Evolutionary conservation across 2,113 vertebrate genomes (phyloP).

Genomic region (Saccopteryx leptura): DNA sequence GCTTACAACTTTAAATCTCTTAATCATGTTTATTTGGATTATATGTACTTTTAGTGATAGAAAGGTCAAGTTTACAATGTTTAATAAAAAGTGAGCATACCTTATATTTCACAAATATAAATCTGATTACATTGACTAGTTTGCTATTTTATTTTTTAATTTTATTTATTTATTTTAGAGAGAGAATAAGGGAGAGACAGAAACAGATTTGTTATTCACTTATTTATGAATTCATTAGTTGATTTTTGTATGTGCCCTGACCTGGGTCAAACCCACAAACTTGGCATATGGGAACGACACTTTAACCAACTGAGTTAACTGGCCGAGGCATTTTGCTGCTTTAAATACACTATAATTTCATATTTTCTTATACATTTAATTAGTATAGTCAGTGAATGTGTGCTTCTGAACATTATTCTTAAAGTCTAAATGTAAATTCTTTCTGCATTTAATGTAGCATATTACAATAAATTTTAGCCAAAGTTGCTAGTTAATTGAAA

Average conservation of each 20-base stretch:
- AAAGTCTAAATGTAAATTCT: background rate
- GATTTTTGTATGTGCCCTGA: too few species aligned
- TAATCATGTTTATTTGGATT: background rate
- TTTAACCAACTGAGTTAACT: too few species aligned
- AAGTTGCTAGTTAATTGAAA: background rate
- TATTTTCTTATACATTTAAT: background rate
- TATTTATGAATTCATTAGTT: too few species aligned
- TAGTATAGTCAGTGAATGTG: background rate
- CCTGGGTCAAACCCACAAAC: too few species aligned
- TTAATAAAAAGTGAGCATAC: background rate
- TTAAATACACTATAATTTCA: constrained; percentile 13
- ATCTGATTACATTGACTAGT: background rate
- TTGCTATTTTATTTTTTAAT: background rate
- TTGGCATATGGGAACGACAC: too few species aligned
- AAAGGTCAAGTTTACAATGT: background rate
- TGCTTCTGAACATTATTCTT: background rate
- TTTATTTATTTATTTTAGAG: too few species aligned
- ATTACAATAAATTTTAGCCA: constrained; percentile 1
- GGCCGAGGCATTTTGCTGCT: background rate
- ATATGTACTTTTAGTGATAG: background rate
- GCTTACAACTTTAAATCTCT: background rate
- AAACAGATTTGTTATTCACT: too few species aligned
- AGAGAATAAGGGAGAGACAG: too few species aligned
- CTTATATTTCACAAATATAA: background rate
- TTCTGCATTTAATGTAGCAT: background rate